A percentile compares a stretch with the other conserved stretches of the same genome.
Evolutionary conservation across 2,888 invertebrate genomes (phyloP).

Genomic region (Listrodromus nycthemerus): DNA sequence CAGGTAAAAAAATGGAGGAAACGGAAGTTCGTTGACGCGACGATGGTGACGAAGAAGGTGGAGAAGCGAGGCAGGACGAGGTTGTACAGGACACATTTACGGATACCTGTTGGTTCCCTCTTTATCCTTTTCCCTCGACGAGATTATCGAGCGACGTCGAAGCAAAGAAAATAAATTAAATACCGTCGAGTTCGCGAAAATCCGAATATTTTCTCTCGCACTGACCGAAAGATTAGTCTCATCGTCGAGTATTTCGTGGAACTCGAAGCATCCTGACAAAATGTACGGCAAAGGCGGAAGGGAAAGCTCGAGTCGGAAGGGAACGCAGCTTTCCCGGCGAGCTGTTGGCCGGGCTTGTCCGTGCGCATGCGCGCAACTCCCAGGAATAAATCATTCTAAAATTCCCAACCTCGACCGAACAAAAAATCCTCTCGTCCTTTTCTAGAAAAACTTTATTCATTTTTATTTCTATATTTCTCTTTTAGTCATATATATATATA

Average conservation of each 20-base stretch:
- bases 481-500: not conserved
- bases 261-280: constrained; percentile 15
- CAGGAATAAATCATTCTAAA: constrained; percentile 25
- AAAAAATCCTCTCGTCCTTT: not conserved
- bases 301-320: constrained; percentile 25
- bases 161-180: not conserved
- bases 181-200: not conserved
- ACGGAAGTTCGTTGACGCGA: not conserved
- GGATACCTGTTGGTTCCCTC: constrained; percentile 47
- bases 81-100: constrained; percentile 1
- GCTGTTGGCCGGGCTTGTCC: constrained; percentile 56
- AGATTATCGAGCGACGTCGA: constrained; percentile 1
- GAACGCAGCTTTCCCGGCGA: constrained; percentile 57
- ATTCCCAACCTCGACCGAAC: constrained; percentile 18
- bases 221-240: not conserved
- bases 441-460: not conserved
- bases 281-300: constrained; percentile 25
- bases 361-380: constrained; percentile 54
- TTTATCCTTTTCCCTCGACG: not conserved
- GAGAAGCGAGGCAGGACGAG: not conserved
- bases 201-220: not conserved
- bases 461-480: not conserved
- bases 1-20: not conserved
- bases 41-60: not conserved
- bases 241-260: not conserved